phyloP scores from a whole-genome alignment of 2,888 invertebrate genomes.

The Nomada goodeniana region DNA sequence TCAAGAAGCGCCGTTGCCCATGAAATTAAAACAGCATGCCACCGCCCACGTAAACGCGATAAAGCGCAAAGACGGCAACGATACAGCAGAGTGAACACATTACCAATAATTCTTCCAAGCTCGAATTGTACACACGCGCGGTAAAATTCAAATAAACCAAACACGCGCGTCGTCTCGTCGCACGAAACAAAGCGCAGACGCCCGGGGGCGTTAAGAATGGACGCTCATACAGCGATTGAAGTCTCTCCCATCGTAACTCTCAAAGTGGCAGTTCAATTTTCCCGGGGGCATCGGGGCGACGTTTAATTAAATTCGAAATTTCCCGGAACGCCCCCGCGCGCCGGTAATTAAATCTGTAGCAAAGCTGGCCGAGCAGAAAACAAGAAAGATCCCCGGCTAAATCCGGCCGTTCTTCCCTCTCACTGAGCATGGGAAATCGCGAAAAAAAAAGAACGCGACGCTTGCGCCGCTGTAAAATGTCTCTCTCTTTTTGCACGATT shows the following conservation, averaged over 20 bases:
- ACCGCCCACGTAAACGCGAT: too few species aligned
- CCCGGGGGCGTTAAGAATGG: neutral
- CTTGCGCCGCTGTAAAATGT: conserved; percentile 24
- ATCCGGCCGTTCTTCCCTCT: neutral
- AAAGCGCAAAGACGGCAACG: too few species aligned
- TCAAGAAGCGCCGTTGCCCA: too few species aligned
- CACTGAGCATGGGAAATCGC: neutral
- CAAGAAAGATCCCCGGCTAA: neutral
- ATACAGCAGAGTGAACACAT: too few species aligned
- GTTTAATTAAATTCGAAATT: conserved; percentile 17
- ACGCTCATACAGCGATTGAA: neutral
- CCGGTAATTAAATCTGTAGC: conserved; percentile 24
- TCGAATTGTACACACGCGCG: too few species aligned
- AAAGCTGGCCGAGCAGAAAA: conserved; percentile 12
- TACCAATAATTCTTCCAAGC: too few species aligned
- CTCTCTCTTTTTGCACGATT: conserved; percentile 23
- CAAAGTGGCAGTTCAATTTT: conserved; percentile 19
- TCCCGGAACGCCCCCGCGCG: neutral
- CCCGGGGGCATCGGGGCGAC: neutral
- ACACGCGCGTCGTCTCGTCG: too few species aligned
- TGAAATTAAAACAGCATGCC: too few species aligned
- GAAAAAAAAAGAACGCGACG: neutral
- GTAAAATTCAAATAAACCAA: neutral
- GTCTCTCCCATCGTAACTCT: neutral
- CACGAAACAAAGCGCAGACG: neutral